Conservation (phyloP, 2,113 vertebrate genomes). For the Gila orcuttii region DNA sequence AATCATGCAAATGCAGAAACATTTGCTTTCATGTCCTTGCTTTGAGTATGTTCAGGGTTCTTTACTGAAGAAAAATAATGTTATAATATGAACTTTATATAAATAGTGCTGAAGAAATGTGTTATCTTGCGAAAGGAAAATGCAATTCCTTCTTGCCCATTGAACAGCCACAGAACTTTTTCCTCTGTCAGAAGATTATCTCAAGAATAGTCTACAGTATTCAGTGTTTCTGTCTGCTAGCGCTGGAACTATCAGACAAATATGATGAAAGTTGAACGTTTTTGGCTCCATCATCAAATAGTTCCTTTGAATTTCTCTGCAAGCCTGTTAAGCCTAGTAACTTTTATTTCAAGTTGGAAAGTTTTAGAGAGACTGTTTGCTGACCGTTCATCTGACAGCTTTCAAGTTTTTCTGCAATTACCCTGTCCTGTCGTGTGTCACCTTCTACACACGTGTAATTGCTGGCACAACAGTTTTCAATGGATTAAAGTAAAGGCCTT, state of each 20-base stretch:
- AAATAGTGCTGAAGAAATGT: background rate
- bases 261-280: background rate
- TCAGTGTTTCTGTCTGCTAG: background rate
- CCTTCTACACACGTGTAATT: background rate
- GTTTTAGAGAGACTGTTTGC: background rate
- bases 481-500: background rate
- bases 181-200: constrained; percentile 9
- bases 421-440: background rate
- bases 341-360: constrained; percentile 2
- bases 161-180: background rate
- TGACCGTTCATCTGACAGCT: constrained; percentile 2
- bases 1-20: too few relatives aligned
- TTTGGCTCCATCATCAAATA: constrained; percentile 28
- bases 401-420: constrained; percentile 32
- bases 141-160: constrained; percentile 22
- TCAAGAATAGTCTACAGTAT: constrained; percentile 3
- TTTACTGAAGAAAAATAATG: background rate
- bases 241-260: background rate
- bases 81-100: constrained; percentile 43
- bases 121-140: background rate
- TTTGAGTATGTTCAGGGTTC: background rate
- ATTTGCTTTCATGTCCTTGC: background rate
- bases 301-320: background rate
- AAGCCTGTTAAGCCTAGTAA: background rate
- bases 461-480: background rate